Conservation (phyloP, 2,797 vertebrate species). For the Aulostomus chinensis region DNA sequence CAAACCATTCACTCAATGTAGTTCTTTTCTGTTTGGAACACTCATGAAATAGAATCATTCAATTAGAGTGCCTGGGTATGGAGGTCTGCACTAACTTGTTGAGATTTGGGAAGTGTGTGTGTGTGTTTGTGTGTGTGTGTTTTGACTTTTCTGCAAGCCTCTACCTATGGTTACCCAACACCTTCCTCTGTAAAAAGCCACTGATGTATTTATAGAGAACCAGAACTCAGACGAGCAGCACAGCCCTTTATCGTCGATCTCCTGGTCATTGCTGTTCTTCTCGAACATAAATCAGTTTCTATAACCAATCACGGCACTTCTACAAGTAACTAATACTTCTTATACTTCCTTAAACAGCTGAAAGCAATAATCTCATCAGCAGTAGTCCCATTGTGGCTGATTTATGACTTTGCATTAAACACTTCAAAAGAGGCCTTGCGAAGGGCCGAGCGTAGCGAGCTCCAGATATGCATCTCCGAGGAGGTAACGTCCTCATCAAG, state of each 20-base stretch:
- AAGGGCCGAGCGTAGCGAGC: constrained; percentile 37
- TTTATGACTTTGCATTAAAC: constrained; percentile 54
- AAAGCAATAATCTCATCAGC: constrained; percentile 69
- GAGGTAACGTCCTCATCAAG: constrained; percentile 42
- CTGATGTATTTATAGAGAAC: constrained; percentile 2
- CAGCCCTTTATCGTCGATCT: too few relatives aligned
- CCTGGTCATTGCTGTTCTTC: constrained; percentile 19
- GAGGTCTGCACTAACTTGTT: too few relatives aligned
- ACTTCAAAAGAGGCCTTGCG: constrained; percentile 28
- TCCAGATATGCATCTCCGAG: constrained; percentile 26
- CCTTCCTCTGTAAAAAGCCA: too few relatives aligned
- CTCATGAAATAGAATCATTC: too few relatives aligned
- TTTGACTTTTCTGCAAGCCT: neutral
- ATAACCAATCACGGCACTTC: constrained; percentile 26
- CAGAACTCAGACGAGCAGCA: neutral
- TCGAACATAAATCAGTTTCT: constrained; percentile 41
- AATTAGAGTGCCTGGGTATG: too few relatives aligned
- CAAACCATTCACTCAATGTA: too few relatives aligned
- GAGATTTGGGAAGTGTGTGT: neutral
- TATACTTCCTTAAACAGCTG: constrained; percentile 50
- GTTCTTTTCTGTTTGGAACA: too few relatives aligned
- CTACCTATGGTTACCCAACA: neutral
- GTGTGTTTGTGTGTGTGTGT: neutral
- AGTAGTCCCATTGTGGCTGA: constrained; percentile 49
- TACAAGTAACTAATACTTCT: constrained; percentile 44